Evolutionary conservation across 2,888 invertebrate species (phyloP), one percentile per base, ranked within the genome.

Genomic region (Epiblema foenella): DNA sequence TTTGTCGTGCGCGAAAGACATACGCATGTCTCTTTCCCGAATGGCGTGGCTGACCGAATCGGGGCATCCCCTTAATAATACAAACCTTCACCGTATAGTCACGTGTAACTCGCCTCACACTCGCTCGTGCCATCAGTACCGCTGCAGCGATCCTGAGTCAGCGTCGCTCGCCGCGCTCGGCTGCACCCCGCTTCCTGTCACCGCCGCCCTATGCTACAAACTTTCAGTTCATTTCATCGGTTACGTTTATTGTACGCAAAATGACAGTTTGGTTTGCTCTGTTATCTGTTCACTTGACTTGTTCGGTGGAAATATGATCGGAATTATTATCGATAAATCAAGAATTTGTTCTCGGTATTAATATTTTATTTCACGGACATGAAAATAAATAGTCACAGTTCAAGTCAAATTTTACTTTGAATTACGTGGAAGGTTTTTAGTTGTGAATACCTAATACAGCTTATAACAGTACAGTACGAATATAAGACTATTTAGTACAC

Each of bases 161-260:
- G 91, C 90, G 79, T 75, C 78, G 85, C 81, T 83, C 85, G 84
- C 80, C 83, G 81, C 88, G 90, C 89, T 88, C 85, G 83, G 89
- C 83, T 89, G 89, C 91, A 83, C 89, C 78, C 84, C 85, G 86
- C 87, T 92, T 92, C 90, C 92, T 90, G 91, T 90, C 91, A 90
- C 91, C 73, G 70, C 68, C 75, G 72, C 75, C 68, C 91, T 91
- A 90, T 90, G 85, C 88, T 87, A 86, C 88, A 82, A 77, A 89
- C 89, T 89, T 89, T 90, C 88, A 89, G 90, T 89, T 91, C 89
- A 91, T 91, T 91, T 90, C 90, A 89, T 90, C 88, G 87, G 68
- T 70, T 56, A 73, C 72, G 72, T 74, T 76, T 74, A 73, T 85
- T 86, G 84, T 88, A 87, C 85, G 83, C 84, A 89, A 88, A 71